These are phyloP conservation scores for Acanthoscelides obtectus DNA, from an alignment of 2,888 invertebrate genomes.

Conservation along the genomic window DNA sequence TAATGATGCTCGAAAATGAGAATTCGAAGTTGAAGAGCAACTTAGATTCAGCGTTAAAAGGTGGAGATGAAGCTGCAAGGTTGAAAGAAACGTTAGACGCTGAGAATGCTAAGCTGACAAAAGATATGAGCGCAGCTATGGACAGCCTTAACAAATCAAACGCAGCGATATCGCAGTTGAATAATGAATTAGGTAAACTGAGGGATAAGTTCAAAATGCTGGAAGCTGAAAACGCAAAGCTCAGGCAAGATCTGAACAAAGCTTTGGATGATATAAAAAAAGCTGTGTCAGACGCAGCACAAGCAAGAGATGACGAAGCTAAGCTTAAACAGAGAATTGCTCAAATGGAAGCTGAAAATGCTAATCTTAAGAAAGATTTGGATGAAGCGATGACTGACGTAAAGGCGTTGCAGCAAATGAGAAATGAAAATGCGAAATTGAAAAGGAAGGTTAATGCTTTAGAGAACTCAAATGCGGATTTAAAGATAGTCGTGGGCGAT, in stretches of 20 bases:
- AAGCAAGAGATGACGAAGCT: conserved; percentile 11
- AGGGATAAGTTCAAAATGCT: conserved; percentile 23
- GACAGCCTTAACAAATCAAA: conserved; percentile 15
- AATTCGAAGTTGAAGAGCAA: conserved; percentile 19
- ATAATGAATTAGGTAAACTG: conserved; percentile 23
- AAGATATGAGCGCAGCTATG: conserved; percentile 21
- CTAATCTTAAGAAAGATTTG: conserved; percentile 21
- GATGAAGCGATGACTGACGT: conserved; percentile 16
- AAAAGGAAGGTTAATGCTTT: conserved; percentile 22
- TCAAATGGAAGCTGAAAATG: conserved; percentile 24
- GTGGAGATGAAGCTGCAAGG: conserved; percentile 1
- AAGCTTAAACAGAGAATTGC: conserved; percentile 19
- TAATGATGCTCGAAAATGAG: conserved; percentile 19
- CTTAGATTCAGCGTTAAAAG: background rate
- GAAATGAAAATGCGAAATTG: conserved; percentile 20
- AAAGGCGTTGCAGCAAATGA: conserved; percentile 17
- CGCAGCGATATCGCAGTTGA: conserved; percentile 14
- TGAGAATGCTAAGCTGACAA: conserved; percentile 25
- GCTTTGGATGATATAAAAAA: conserved; percentile 16
- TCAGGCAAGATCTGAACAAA: conserved; percentile 19
- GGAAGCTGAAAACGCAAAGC: conserved; percentile 21
- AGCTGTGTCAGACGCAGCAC: conserved; percentile 11
- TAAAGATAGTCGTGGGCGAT: conserved; percentile 21
- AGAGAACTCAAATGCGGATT: conserved; percentile 24
- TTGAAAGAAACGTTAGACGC: conserved; percentile 17